Evolutionary conservation across 2,888 invertebrate species (phyloP).

Genomic region (Nomada lathburiana): DNA sequence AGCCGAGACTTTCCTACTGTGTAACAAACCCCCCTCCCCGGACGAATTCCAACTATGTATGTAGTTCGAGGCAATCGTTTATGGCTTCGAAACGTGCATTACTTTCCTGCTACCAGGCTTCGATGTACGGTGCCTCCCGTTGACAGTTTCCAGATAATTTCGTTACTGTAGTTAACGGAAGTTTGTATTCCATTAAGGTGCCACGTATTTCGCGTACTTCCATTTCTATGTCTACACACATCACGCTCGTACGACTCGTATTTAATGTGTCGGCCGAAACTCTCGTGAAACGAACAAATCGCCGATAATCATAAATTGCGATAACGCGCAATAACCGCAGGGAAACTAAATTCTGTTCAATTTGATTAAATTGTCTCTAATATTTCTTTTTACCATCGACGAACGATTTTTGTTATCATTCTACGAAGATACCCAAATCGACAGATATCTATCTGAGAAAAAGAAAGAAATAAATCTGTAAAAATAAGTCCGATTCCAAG

Average conservation of each 20-base stretch:
- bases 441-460: no score
- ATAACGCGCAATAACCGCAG: no score
- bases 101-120: conserved; percentile 64
- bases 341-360: no score
- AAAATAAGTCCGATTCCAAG: no score
- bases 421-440: no score
- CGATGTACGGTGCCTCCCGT: background rate
- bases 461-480: no score
- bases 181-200: conserved; percentile 77
- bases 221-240: conserved; percentile 35
- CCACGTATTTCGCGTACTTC: conserved; percentile 69
- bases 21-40: background rate
- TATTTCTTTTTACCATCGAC: no score
- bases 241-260: conserved; percentile 10
- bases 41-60: conserved; percentile 52
- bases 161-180: conserved; percentile 76
- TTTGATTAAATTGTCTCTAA: no score
- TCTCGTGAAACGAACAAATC: conserved; percentile 1
- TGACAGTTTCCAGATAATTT: conserved; percentile 78
- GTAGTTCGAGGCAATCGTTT: conserved; percentile 40
- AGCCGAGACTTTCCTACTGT: conserved; percentile 20
- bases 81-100: conserved; percentile 53
- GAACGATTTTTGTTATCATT: no score
- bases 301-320: background rate
- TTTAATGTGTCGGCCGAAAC: conserved; percentile 10